A percentile compares a stretch with the other conserved stretches of the same genome.
These are phyloP conservation scores for Urechis unicinctus DNA, from an alignment of 2,888 invertebrate genomes.

Conservation along the genomic window DNA sequence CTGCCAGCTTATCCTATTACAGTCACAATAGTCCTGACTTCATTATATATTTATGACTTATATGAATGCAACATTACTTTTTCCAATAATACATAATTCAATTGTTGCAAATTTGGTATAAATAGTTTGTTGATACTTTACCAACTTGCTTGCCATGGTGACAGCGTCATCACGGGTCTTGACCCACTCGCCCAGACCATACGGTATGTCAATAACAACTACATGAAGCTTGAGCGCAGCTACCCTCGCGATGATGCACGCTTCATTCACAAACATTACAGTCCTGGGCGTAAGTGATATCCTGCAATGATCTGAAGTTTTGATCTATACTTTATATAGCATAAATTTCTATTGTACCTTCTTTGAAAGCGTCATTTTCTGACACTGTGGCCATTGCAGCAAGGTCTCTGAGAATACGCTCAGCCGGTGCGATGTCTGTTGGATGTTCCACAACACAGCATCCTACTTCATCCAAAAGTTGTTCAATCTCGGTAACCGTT, in stretches of 20 bases:
- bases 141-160: slow-evolving; percentile 8
- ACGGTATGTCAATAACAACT: slow-evolving; percentile 9
- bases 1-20: background rate
- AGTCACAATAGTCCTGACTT: too few species aligned
- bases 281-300: too few species aligned
- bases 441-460: slow-evolving; percentile 8
- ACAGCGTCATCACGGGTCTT: slow-evolving; percentile 7
- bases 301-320: too few species aligned
- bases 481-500: slow-evolving; percentile 1
- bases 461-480: slow-evolving; percentile 1
- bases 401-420: slow-evolving; percentile 2
- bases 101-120: background rate
- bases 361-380: slow-evolving; percentile 3
- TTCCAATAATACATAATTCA: background rate
- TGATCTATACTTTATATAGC: too few species aligned
- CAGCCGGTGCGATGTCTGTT: slow-evolving; percentile 2
- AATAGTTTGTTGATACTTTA: background rate
- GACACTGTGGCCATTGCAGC: slow-evolving; percentile 1
- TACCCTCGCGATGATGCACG: slow-evolving; percentile 11
- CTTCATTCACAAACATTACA: too few species aligned
- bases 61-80: background rate
- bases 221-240: slow-evolving; percentile 7
- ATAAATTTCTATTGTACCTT: too few species aligned
- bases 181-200: slow-evolving; percentile 6
- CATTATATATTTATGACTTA: too few species aligned